Conservation (phyloP, 2,113 vertebrate genomes). For the Ptychochromis oligacanthus region DNA sequence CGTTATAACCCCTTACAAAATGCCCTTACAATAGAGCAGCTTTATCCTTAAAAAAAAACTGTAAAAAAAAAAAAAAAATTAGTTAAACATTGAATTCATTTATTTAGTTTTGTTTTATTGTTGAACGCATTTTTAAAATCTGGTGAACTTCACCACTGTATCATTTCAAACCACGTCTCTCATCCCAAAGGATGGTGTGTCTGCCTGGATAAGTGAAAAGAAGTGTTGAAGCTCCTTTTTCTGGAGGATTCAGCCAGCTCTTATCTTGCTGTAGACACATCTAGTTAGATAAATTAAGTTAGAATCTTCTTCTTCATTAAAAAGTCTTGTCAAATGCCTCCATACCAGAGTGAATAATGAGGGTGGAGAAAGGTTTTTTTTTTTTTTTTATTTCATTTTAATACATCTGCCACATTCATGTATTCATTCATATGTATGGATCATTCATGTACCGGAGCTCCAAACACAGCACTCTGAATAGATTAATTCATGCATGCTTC, state of each 20-base stretch:
- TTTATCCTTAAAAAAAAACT: neutral
- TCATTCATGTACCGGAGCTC: neutral
- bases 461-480: neutral
- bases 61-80: neutral
- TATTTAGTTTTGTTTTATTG: neutral
- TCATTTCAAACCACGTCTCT: neutral
- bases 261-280: neutral
- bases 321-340: neutral
- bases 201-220: neutral
- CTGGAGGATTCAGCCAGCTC: neutral
- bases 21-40: neutral
- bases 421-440: constrained; percentile 2
- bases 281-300: neutral
- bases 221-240: neutral
- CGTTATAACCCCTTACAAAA: neutral
- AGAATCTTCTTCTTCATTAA: neutral
- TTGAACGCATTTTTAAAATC: neutral
- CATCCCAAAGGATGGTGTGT: neutral
- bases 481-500: neutral
- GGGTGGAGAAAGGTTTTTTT: neutral
- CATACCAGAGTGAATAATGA: neutral
- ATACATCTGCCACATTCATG: neutral
- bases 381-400: constrained; percentile 3
- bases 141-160: neutral
- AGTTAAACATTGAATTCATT: neutral